These are phyloP conservation scores for Cydia fagiglandana DNA, from an alignment of 1,140 invertebrate species.

Conservation along the genomic window DNA sequence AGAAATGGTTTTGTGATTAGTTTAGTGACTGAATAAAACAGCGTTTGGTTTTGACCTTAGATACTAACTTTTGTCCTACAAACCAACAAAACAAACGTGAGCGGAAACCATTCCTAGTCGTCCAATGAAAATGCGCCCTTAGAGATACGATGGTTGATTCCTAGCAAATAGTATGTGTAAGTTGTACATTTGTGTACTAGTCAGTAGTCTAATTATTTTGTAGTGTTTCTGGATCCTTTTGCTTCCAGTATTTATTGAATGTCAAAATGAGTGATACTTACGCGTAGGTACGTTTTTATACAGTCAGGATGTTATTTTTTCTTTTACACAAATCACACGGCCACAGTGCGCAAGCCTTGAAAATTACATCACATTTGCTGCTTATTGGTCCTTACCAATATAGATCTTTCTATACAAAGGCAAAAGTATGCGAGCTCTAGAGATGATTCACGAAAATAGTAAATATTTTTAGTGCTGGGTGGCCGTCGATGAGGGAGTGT, in stretches of 20 bases:
- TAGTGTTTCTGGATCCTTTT: slow-evolving; percentile 15
- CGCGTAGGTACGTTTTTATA: not conserved
- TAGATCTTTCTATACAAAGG: too few species aligned
- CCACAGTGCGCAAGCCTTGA: too few species aligned
- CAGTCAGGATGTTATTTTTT: not conserved
- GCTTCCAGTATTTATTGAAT: slow-evolving; percentile 28
- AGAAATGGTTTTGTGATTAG: not conserved
- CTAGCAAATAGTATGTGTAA: slow-evolving; percentile 36
- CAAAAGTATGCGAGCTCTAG: too few species aligned
- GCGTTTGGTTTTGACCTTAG: too few species aligned
- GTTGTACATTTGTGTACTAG: slow-evolving; percentile 48
- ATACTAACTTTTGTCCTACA: too few species aligned
- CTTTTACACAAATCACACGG: not conserved
- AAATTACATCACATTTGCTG: too few species aligned
- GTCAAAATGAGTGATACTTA: not conserved
- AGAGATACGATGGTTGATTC: slow-evolving; percentile 30
- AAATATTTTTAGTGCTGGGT: not conserved
- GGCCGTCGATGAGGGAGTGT: not conserved
- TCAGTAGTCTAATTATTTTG: slow-evolving; percentile 49
- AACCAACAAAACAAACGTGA: not conserved
- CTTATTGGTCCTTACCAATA: too few species aligned
- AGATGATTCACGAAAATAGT: not conserved
- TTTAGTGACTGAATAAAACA: too few species aligned
- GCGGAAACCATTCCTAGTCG: not conserved
- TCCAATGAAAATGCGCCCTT: slow-evolving; percentile 5